Conservation (phyloP, 2,888 invertebrate species). For the Lissocephala sabroskyi region DNA sequence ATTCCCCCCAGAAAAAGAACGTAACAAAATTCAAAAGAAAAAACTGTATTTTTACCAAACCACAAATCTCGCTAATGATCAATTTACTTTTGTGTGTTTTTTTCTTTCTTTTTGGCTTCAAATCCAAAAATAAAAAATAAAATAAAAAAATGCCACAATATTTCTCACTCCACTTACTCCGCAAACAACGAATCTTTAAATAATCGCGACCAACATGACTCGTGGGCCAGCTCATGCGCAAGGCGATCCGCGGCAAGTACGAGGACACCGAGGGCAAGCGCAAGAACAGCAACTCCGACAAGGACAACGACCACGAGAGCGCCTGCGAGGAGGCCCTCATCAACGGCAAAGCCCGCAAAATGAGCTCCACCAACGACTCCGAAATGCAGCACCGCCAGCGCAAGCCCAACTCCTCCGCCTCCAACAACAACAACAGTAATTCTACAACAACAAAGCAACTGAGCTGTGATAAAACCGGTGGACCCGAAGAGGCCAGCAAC, state of each 20-base stretch:
- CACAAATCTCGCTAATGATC: constrained; percentile 38
- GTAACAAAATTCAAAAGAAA: constrained; percentile 13
- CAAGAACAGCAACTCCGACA: constrained; percentile 68
- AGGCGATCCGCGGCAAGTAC: constrained; percentile 32
- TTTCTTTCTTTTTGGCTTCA: constrained; percentile 34
- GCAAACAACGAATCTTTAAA: too few relatives aligned
- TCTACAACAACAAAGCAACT: background rate
- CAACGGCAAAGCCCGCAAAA: constrained; percentile 27
- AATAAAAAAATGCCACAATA: constrained; percentile 5
- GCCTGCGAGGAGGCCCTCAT: constrained; percentile 46
- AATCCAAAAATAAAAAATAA: constrained; percentile 15
- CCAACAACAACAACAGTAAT: constrained; percentile 29
- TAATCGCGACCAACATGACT: too few relatives aligned
- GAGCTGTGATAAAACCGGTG: constrained; percentile 57
- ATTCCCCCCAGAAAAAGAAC: too few relatives aligned
- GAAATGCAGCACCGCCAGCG: constrained; percentile 71
- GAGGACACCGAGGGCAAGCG: constrained; percentile 67
- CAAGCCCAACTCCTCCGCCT: constrained; percentile 53
- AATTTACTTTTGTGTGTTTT: constrained; percentile 54
- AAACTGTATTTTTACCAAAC: constrained; percentile 18
- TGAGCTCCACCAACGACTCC: constrained; percentile 30
- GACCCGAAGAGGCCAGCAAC: constrained; percentile 35
- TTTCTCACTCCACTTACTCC: constrained; percentile 11
- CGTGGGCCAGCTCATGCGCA: constrained; percentile 40
- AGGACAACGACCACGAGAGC: constrained; percentile 41